A percentile compares a stretch with the other conserved stretches of the same genome.
These are phyloP conservation scores for Hafferia zeledoni DNA, from an alignment of 2,797 vertebrate species.

Conservation along the genomic window DNA sequence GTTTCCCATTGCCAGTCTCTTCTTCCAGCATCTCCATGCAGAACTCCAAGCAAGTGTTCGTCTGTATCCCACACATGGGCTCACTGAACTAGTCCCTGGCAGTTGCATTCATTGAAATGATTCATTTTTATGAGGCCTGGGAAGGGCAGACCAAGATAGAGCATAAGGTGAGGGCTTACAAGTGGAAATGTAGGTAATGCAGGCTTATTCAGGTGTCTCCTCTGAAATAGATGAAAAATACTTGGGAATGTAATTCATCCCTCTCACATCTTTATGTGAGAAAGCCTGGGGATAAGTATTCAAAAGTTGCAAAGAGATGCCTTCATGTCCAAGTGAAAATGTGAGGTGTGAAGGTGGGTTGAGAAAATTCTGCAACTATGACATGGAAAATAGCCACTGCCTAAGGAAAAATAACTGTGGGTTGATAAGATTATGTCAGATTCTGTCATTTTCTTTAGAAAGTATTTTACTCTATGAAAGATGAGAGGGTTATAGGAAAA, in stretches of 20 bases:
- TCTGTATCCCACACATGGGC: not conserved
- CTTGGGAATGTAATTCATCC: not conserved
- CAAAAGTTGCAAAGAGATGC: not conserved
- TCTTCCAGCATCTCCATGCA: not conserved
- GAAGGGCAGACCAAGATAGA: not conserved
- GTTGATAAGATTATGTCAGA: not conserved
- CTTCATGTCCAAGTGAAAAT: not conserved
- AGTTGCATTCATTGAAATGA: not conserved
- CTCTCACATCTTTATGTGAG: not conserved
- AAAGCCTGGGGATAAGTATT: not conserved
- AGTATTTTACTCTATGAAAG: not conserved
- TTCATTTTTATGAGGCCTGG: not conserved
- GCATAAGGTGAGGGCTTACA: rapidly evolving
- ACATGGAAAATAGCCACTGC: not conserved
- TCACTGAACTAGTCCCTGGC: not conserved
- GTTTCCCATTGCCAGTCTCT: not conserved
- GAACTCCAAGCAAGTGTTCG: not conserved
- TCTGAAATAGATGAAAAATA: not conserved
- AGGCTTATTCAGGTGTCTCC: not conserved
- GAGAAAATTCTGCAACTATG: not conserved
- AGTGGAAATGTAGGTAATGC: not conserved
- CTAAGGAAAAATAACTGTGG: not conserved
- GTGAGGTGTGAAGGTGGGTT: not conserved
- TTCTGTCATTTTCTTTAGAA: not conserved
- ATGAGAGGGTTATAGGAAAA: not conserved